Conservation (phyloP, 1,140 invertebrate genomes). For the Sitodiplosis mosellana region DNA sequence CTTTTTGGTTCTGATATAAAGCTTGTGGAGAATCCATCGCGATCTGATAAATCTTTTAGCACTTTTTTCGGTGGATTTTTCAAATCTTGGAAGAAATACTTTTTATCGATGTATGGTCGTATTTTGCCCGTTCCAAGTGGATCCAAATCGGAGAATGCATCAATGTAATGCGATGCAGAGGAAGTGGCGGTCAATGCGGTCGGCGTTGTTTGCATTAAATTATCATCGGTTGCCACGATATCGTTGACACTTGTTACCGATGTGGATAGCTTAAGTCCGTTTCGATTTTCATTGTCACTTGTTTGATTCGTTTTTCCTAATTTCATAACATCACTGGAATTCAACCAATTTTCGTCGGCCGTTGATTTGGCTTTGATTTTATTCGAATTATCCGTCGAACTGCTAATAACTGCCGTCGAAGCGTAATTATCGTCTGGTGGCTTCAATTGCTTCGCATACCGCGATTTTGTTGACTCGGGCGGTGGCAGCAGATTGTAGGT, state of each 20-base stretch:
- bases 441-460: conserved; percentile 16
- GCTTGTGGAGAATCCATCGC: conserved; percentile 4
- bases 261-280: neutral
- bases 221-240: neutral
- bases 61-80: conserved; percentile 84
- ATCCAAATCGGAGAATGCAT: conserved; percentile 83
- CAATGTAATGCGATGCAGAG: conserved; percentile 26
- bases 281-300: neutral
- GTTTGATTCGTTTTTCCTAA: neutral
- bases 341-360: neutral
- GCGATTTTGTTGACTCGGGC: conserved; percentile 24
- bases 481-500: conserved; percentile 40
- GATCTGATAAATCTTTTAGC: conserved; percentile 51
- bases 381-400: neutral
- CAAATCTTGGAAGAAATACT: conserved; percentile 85
- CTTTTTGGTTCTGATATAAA: neutral
- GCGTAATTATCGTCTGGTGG: conserved; percentile 3
- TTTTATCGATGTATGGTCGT: conserved; percentile 83
- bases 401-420: neutral
- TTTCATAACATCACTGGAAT: neutral
- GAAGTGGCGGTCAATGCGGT: neutral
- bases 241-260: neutral
- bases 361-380: neutral
- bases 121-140: conserved; percentile 73
- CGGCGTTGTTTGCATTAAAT: neutral